These are phyloP conservation scores for Cynaeus angustus DNA, from an alignment of 2,888 invertebrate species.

Conservation along the genomic window DNA sequence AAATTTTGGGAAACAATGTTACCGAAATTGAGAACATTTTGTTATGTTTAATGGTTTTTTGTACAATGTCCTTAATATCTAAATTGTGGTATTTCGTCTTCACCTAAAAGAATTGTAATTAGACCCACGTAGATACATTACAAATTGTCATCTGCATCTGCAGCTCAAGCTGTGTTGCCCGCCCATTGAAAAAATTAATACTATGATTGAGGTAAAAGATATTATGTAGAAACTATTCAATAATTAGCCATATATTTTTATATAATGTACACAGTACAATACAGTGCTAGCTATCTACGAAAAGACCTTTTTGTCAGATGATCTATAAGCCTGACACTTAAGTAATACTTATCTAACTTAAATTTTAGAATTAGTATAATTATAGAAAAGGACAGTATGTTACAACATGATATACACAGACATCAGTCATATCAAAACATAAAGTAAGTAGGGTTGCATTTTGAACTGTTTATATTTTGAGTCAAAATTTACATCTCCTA, in stretches of 20 bases:
- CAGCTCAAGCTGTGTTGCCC: too few relatives aligned
- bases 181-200: too few relatives aligned
- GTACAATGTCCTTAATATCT: too few relatives aligned
- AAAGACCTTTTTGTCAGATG: slow-evolving; percentile 65
- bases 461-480: slow-evolving; percentile 29
- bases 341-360: slow-evolving; percentile 63
- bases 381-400: slow-evolving; percentile 64
- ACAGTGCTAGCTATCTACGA: slow-evolving; percentile 69
- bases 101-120: too few relatives aligned
- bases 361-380: slow-evolving; percentile 62
- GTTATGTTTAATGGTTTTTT: too few relatives aligned
- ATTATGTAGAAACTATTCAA: slow-evolving; percentile 46
- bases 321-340: slow-evolving; percentile 68
- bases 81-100: too few relatives aligned
- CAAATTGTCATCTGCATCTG: too few relatives aligned
- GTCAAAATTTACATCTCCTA: slow-evolving; percentile 38
- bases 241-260: slow-evolving; percentile 69
- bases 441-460: slow-evolving; percentile 43
- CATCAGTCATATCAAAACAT: slow-evolving; percentile 60
- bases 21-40: too few relatives aligned
- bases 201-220: too few relatives aligned
- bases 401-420: slow-evolving; percentile 64
- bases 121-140: too few relatives aligned
- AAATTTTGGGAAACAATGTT: too few relatives aligned
- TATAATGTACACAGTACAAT: slow-evolving; percentile 71